Base-by-base conservation (phyloP, 37 sponge, comb jelly and placozoan genomes). In the Chondrilla cf. caribensis region DNA sequence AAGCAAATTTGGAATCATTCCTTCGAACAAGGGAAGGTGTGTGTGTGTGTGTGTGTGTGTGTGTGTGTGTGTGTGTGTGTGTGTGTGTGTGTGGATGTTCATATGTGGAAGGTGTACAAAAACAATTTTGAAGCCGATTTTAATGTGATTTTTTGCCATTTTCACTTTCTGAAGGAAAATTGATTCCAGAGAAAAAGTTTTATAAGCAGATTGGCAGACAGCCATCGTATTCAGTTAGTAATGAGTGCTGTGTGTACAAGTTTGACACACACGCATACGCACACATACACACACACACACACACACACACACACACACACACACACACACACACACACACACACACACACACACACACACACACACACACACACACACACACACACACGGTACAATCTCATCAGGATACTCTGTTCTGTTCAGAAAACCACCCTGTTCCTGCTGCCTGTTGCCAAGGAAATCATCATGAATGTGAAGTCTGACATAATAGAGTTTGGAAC, bases 51-150 rank as follows among this genome's bases (percentile, higher is more conserved):
- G 58, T 19, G 9, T 32, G 81, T 80, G 40, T 59, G 81, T 62
- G 81, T 81, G 81, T 35, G 81, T 81, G 81, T 62, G 81, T 81
- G 79, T 33, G 58, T 73, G 77, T 73, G 77, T 54, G 32, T 15
- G 25, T 54, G 58, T 54, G 58, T 78, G 58, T 54, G 35, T 2
- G 72, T 82, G 77, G 54, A 25, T 41, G n/a, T 54, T 11, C 11
- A 54, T 17, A 54, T 54, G 57, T 54, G 57, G 57, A 54, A 17
- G 11, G 57, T 11, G 15, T 54, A 17, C 17, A 17, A 18, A 17
- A 54, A 18, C 15, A 18, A 17, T 54, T 54, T 11, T 54, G 57
- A 11, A 54, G 57, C 17, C 17, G 57, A 54, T 54, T 11, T 54
- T 54, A 17, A 18, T n/a, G n/a, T n/a, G n/a, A n/a, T n/a, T n/a